Evolutionary conservation across 2,797 vertebrate species (phyloP), one percentile per base, ranked within the genome.

Genomic region (Mormyrus hasselquistii): DNA sequence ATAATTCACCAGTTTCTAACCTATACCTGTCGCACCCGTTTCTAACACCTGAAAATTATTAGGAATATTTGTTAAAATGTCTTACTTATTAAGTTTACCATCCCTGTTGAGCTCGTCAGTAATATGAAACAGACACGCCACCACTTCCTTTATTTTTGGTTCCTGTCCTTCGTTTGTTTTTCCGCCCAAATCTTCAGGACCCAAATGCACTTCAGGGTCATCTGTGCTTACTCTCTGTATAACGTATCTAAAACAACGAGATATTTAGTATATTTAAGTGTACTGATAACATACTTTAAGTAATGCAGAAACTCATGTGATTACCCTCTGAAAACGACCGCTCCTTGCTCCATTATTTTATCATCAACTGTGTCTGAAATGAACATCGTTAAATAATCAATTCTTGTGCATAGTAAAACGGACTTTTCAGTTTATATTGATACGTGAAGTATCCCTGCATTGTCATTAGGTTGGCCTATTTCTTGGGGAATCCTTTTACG

Each of bases 361-460:
- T 96, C 96, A 90, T 96, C 95, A 2, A 94, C 1, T 2, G 96
- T 94, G 94, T 96, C 96, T 96, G 90, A 14, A 90, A 90, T 6
- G 34, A 88, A 76, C 69, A 10, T 52, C 50, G 38, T 79, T 79
- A 44, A 44, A 44, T 16, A 76, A 62, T 8, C 4, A 2, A 22
- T 59, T 22, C n/a, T 62, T 62, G 44, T 19, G 19, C 14, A 19
- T 76, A 76, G 69, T 76, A 76, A 41, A 38, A 41, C 4, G 3
- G 34, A 34, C 29, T 44, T 73, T 73, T 76, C 38, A 7, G 38
- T 79, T 79, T 41, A 44, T 79, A 79, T 16, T 16, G 19, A 41
- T 79, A n/a, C 41, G 73, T 79, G 2, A 79, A 44, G 9, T 44
- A 19, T 79, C 38, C 34, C 69, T 29, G 22, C 22, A 65, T 65